Base-by-base conservation (phyloP, 1,140 invertebrate genomes). In the Brachionus manjavacas region DNA sequence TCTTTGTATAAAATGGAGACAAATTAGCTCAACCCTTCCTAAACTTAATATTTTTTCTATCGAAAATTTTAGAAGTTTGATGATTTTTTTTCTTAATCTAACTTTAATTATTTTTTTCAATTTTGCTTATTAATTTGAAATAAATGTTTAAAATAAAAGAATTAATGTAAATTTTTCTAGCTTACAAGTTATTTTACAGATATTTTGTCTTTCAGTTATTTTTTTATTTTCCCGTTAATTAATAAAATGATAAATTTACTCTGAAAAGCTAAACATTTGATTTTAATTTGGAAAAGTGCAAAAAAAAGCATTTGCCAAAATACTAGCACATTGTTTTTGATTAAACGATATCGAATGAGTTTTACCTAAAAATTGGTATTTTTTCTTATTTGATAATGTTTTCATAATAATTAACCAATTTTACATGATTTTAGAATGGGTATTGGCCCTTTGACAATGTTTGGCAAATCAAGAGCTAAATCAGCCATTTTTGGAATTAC, bases 241-340 rank as follows among this genome's bases (percentile, higher is more conserved):
- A 14, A 49, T 3, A 46, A 52, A 52, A 52, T n/a, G 4, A 52
- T 6, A 52, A n/a, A 2, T 16, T n/a, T 52, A 52, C 46, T 52
- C 46, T 16, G 16, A 14, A 16, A 52, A 52, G 16, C 11, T 14
- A 52, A 52, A 52, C 11, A 52, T 14, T 1, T 7, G 46, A 52
- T 49, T 12, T 4, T 52, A 6, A 16, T 6, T 52, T 52, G 46
- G 14, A 14, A 96, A 98, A 81, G 96, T 98, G 88, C 95, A 97
- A 83, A 98, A 93, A 89, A 99, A 98, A 25, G 95, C 96, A 91
- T 98, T 98, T 1, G 96, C 95, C 81, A 98, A 88, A 43, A 99
- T 89, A 87, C 92, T 93, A 2, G 94, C 92, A 72, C 95, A 92
- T 91, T 99, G 96, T 68, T 93, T 90, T 87, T 97, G 95, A 86